These are phyloP conservation scores for Decapterus maruadsi DNA, from an alignment of 2,797 vertebrate genomes.

Conservation along the genomic window DNA sequence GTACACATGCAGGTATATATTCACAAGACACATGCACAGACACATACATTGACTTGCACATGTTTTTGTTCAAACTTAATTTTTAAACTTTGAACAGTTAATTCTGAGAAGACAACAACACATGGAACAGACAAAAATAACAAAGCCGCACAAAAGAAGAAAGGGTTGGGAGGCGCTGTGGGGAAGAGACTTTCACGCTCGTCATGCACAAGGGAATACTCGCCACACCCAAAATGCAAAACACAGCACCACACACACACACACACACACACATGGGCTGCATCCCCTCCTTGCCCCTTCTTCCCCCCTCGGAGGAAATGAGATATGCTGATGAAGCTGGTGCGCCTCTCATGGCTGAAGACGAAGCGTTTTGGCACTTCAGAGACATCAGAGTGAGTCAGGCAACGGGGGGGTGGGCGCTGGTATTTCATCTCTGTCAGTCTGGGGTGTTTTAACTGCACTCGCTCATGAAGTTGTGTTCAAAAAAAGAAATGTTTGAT, in stretches of 20 bases:
- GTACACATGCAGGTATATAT: too few relatives aligned
- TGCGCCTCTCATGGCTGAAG: slow-evolving; percentile 40
- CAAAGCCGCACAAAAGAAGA: slow-evolving; percentile 24
- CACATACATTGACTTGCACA: background rate
- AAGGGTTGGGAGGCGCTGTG: slow-evolving; percentile 13
- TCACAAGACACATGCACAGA: background rate
- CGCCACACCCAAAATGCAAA: slow-evolving; percentile 51
- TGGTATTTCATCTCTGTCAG: slow-evolving; percentile 43
- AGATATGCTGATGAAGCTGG: slow-evolving; percentile 65
- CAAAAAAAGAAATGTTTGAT: slow-evolving; percentile 4
- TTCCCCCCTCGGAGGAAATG: slow-evolving; percentile 27
- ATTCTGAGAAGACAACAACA: slow-evolving; percentile 32
- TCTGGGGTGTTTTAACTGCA: slow-evolving; percentile 23
- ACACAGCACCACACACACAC: slow-evolving; percentile 1
- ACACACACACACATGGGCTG: background rate
- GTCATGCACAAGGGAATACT: slow-evolving; percentile 32
- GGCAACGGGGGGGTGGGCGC: background rate
- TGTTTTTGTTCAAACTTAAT: slow-evolving; percentile 6
- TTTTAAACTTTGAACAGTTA: slow-evolving; percentile 14
- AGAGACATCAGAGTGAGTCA: slow-evolving; percentile 53
- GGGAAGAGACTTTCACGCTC: slow-evolving; percentile 24
- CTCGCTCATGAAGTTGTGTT: slow-evolving; percentile 5
- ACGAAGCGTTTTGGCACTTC: slow-evolving; percentile 55
- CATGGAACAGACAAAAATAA: slow-evolving; percentile 37
- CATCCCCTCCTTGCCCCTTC: background rate